Evolutionary conservation across 1,140 invertebrate genomes (phyloP).

Genomic region (Tetramorium alpestre): DNA sequence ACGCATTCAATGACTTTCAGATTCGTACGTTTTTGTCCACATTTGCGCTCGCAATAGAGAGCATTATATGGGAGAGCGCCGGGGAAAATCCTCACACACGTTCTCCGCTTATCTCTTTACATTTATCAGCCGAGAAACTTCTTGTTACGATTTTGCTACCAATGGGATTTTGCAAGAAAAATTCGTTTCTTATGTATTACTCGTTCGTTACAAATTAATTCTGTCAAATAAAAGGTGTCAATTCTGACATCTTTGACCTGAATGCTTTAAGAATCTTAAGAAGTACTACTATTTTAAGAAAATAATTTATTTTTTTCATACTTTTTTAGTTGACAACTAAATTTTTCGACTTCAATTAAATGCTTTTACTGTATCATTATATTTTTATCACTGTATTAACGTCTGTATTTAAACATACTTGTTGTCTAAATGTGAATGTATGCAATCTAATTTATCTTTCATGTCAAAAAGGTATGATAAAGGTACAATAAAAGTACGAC

Average conservation of each 20-base stretch:
- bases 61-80: constrained; percentile 34
- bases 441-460: neutral
- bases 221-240: neutral
- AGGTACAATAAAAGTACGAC: neutral
- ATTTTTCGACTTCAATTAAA: neutral
- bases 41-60: constrained; percentile 55
- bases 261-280: neutral
- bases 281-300: neutral
- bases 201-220: constrained; percentile 23
- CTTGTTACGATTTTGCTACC: constrained; percentile 6
- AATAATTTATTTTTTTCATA: neutral
- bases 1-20: constrained; percentile 56
- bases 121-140: constrained; percentile 42
- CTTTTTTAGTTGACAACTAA: neutral
- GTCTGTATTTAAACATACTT: neutral
- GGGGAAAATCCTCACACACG: constrained; percentile 8
- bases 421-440: neutral
- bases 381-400: neutral
- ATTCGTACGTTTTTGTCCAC: constrained; percentile 54
- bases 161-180: constrained; percentile 13
- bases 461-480: neutral
- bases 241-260: neutral
- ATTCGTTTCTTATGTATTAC: neutral
- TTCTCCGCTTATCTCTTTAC: constrained; percentile 55
- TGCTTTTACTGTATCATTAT: neutral